Conservation (phyloP, 2,113 vertebrate species). For the Megaceryle torquata region DNA sequence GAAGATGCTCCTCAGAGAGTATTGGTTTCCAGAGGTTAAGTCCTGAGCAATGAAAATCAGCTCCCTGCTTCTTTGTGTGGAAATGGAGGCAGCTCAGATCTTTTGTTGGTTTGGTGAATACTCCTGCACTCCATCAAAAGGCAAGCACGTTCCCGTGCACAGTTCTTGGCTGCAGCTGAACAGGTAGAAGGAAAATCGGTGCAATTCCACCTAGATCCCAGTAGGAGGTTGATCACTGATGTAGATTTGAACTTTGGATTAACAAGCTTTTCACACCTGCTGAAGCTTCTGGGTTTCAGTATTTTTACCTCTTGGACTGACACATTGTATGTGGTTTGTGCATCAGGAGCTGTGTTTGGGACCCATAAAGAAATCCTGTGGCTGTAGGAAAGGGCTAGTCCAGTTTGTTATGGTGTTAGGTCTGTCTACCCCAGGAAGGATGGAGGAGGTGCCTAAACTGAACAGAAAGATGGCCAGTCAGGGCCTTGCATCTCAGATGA, state of each 20-base stretch:
- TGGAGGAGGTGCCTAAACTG: background rate
- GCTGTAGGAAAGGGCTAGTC: background rate
- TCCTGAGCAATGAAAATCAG: background rate
- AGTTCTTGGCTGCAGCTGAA: background rate
- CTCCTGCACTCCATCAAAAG: background rate
- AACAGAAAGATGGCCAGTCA: background rate
- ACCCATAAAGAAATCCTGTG: background rate
- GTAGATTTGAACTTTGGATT: background rate
- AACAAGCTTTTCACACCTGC: background rate
- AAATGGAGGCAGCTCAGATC: background rate
- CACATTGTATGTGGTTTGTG: accelerated
- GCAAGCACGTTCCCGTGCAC: background rate
- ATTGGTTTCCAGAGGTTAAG: background rate
- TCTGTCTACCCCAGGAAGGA: background rate
- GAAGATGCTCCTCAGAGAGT: background rate
- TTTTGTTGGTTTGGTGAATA: background rate
- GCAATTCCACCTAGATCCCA: background rate
- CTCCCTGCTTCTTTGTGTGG: background rate
- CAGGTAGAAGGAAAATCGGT: background rate
- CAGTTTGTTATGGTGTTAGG: background rate
- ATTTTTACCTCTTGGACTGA: background rate
- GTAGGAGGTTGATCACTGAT: accelerated
- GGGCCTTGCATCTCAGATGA: background rate
- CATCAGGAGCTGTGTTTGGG: background rate
- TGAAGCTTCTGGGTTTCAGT: background rate